These are phyloP conservation scores for Phyllostomus hastatus DNA, from an alignment of 2,113 vertebrate genomes.

Conservation along the genomic window DNA sequence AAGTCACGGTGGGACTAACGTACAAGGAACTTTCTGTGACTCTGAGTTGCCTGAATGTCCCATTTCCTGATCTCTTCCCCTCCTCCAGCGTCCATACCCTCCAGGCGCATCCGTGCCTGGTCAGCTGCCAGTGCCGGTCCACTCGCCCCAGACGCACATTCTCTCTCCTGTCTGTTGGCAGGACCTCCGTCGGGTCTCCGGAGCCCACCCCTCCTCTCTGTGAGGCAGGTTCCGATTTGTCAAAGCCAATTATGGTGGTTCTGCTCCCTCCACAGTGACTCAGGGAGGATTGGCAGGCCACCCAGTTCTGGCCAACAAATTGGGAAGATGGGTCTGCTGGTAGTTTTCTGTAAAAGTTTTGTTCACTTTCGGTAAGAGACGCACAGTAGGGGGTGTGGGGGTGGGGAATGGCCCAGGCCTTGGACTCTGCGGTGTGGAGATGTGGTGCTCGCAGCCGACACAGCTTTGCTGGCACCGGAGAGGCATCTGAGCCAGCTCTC, in stretches of 20 bases:
- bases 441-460: not conserved
- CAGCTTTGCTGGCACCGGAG: not conserved
- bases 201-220: rapidly evolving
- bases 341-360: not conserved
- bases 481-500: not conserved
- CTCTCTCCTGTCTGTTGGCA: not conserved
- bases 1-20: not conserved
- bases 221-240: not conserved
- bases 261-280: not conserved
- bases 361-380: not conserved
- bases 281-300: not conserved
- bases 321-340: not conserved
- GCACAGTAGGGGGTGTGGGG: not conserved
- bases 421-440: not conserved
- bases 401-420: not conserved
- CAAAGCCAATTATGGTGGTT: not conserved
- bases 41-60: not conserved
- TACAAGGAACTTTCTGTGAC: not conserved
- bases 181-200: rapidly evolving
- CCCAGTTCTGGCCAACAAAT: not conserved
- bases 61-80: not conserved
- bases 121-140: not conserved
- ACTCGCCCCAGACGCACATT: too few relatives aligned
- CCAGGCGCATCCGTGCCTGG: too few relatives aligned
- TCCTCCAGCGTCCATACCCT: too few relatives aligned